Base-by-base conservation (phyloP, 2,888 invertebrate species). In the Zeuzera pyrina region DNA sequence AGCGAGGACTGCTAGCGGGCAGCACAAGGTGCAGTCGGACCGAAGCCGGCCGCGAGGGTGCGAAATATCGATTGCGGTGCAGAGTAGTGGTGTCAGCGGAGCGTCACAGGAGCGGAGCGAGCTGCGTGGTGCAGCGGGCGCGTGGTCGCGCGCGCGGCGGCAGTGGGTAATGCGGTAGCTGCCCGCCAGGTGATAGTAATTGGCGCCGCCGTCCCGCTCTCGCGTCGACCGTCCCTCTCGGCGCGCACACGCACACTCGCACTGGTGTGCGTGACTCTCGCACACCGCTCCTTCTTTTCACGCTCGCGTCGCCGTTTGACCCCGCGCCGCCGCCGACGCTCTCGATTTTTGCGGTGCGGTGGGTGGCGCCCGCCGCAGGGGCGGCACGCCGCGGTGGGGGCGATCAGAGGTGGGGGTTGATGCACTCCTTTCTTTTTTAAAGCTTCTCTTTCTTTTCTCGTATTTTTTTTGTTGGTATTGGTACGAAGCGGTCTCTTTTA, bases 271-370 rank as follows among this genome's bases (percentile, higher is more conserved):
- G 76, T 68, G 63, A 49, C 44, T 58, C 68, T 59, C 55, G 64
- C 73, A 69, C 78, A 77, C 70, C 72, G 74, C 68, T 77, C 76
- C 78, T 81, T 79, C 79, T 79, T 79, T 79, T 77, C 77, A 79
- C 78, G 79, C 78, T 76, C 70, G 72, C 78, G 76, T 71, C 79
- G 78, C 77, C 78, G 79, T 81, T 79, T 81, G 81, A 81, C 81
- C 81, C 78, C 79, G 79, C 77, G 72, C 76, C 59, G 76, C 74
- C 76, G 83, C 70, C 78, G 78, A 70, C 76, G 81, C 76, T 84
- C 84, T 83, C 84, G 84, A 85, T 86, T 87, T 87, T 87, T 87
- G 86, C 85, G 85, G 73, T 83, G 79, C 85, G 77, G 85, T 86
- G 87, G 86, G 86, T 86, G 86, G 85, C 77, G 74, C 86, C 84